Base-by-base conservation (phyloP, 2,888 invertebrate genomes). In the Seladonia tumulorum region DNA sequence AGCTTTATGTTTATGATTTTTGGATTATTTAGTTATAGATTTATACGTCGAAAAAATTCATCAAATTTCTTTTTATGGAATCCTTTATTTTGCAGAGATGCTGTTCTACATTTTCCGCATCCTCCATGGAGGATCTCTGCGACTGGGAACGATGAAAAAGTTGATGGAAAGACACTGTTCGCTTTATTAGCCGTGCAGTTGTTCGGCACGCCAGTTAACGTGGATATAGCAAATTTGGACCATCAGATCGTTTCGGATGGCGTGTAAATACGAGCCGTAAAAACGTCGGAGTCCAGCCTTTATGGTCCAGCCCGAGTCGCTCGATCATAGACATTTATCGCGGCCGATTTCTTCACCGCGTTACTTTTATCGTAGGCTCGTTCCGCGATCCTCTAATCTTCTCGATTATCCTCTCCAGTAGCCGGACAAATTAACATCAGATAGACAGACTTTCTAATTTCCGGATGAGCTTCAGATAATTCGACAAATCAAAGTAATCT, bases 241-340 rank as follows among this genome's bases (percentile, higher is more conserved):
- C 68, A n/a, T 53, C 66, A 66, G n/a, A 78, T 68, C 70, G 39
- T 49, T 53, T 73, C 49, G 35, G 5, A 63, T n/a, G 72, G 45
- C 60, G 47, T 66, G 72, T 72, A 72, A 74, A 79, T 73, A 35
- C 70, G 70, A 35, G 75, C 57, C 75, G 49, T 82, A 42, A 79
- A 79, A 79, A 63, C 18, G 75, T 39, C 71, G 5, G n/a, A n/a
- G n/a, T 42, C 75, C 49, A 42, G n/a, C 72, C 45, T 39, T 80
- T 83, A 63, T 49, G 25, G 29, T 18, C 8, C n/a, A 2, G 18
- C 42, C 14, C 25, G 16, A 16, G 5, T 22, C 16, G 16, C 45
- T 68, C 74, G 47, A 47, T 73, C 72, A 45, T 45, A 22, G 35
- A 68, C 78, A n/a, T 78, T 78, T 68, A 57, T 35, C 42, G 66